Evolutionary conservation across 2,113 vertebrate genomes (phyloP).

Genomic region (Pedetes capensis): DNA sequence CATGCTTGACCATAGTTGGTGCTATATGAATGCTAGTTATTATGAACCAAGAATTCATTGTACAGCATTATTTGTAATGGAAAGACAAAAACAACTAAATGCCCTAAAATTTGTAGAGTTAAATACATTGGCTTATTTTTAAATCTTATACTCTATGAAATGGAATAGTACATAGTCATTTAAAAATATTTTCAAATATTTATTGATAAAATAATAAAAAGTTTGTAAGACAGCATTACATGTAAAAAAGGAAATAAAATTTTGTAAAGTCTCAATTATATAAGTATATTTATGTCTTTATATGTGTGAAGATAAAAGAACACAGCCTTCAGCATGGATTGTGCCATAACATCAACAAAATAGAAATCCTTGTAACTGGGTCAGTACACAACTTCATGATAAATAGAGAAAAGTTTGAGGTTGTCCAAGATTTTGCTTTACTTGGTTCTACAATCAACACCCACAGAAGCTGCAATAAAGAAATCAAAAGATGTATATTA

Average conservation of each 20-base stretch:
- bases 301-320: too few relatives aligned
- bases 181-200: not conserved
- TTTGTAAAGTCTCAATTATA: not conserved
- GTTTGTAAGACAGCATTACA: not conserved
- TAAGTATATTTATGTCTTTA: not conserved
- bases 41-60: not conserved
- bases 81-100: not conserved
- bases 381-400: too few relatives aligned
- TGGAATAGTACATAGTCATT: not conserved
- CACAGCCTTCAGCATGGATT: too few relatives aligned
- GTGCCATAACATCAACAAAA: too few relatives aligned
- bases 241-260: not conserved
- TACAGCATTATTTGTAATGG: not conserved
- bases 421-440: too few relatives aligned
- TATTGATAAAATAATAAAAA: slow-evolving; percentile 11
- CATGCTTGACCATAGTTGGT: not conserved
- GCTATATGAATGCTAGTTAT: not conserved
- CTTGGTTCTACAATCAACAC: too few relatives aligned
- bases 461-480: too few relatives aligned
- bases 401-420: too few relatives aligned
- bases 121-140: not conserved
- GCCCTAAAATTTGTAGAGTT: not conserved
- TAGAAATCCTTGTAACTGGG: too few relatives aligned
- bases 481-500: too few relatives aligned
- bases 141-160: not conserved